These are phyloP conservation scores for Pipa parva DNA, from an alignment of 2,113 vertebrate genomes.

Conservation along the genomic window DNA sequence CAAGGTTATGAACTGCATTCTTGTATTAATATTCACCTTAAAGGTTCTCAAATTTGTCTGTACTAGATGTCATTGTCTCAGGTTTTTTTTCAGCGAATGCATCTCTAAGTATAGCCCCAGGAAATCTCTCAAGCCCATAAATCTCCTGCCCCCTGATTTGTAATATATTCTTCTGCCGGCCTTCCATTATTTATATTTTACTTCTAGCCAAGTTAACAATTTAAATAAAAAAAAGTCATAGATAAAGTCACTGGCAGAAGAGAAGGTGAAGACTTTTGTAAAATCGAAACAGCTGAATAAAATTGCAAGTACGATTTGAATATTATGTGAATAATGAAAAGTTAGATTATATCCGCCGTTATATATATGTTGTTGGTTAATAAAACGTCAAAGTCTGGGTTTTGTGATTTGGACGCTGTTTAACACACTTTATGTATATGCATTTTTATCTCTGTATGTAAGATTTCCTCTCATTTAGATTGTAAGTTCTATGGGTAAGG, in stretches of 20 bases:
- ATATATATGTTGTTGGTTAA: too few species aligned
- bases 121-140: conserved; percentile 13
- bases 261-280: neutral
- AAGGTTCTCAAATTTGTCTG: neutral
- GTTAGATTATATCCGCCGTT: too few species aligned
- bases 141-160: conserved; percentile 4
- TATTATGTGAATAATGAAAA: neutral
- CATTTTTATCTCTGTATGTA: too few species aligned
- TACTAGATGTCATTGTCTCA: neutral
- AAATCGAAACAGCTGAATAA: neutral
- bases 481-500: too few species aligned
- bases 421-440: too few species aligned
- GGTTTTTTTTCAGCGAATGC: neutral
- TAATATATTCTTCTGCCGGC: conserved; percentile 15
- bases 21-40: neutral
- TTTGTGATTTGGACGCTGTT: too few species aligned
- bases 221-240: conserved; percentile 11
- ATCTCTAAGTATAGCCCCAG: conserved; percentile 24
- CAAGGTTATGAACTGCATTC: neutral
- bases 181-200: conserved; percentile 24
- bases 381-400: too few species aligned
- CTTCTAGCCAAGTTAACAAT: conserved; percentile 13
- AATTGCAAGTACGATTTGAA: neutral
- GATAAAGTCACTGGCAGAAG: neutral
- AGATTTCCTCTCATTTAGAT: too few species aligned